phyloP scores from a whole-genome alignment of 2,797 vertebrate genomes.

The Phaenicophaeus curvirostris region DNA sequence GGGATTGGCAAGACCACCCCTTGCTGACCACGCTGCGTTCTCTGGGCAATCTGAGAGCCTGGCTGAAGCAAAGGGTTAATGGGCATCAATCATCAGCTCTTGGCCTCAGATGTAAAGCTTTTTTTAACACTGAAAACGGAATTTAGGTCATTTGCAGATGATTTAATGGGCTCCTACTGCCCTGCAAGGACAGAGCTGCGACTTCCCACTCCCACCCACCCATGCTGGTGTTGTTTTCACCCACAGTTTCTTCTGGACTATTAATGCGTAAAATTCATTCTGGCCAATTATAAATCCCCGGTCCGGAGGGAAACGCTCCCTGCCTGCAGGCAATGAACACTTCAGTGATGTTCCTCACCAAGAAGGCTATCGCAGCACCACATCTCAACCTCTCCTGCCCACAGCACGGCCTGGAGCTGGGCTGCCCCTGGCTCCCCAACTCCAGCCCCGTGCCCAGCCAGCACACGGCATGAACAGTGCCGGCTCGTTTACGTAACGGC shows the following conservation, averaged over 20 bases:
- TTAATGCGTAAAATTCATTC: not conserved
- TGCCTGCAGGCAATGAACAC: accelerated
- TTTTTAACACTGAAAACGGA: not conserved
- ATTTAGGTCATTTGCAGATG: not conserved
- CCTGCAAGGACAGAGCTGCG: not conserved
- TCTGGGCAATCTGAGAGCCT: not conserved
- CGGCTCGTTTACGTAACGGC: constrained; percentile 15
- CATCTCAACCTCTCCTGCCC: not conserved
- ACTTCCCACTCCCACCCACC: not conserved
- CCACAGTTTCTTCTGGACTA: not conserved
- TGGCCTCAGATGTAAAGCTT: not conserved
- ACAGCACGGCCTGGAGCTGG: accelerated
- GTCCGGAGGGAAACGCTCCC: not conserved
- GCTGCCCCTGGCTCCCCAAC: not conserved
- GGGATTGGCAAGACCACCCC: not conserved
- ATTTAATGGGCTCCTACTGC: not conserved
- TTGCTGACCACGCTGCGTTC: accelerated
- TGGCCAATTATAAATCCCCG: not conserved
- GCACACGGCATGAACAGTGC: not conserved
- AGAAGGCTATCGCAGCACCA: not conserved
- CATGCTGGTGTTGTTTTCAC: not conserved
- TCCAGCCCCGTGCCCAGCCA: not conserved
- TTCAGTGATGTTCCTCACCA: not conserved
- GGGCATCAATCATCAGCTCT: not conserved
- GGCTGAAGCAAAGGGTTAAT: not conserved